These are phyloP conservation scores for Nysson spinosus DNA, from an alignment of 2,888 invertebrate genomes.

Conservation along the genomic window DNA sequence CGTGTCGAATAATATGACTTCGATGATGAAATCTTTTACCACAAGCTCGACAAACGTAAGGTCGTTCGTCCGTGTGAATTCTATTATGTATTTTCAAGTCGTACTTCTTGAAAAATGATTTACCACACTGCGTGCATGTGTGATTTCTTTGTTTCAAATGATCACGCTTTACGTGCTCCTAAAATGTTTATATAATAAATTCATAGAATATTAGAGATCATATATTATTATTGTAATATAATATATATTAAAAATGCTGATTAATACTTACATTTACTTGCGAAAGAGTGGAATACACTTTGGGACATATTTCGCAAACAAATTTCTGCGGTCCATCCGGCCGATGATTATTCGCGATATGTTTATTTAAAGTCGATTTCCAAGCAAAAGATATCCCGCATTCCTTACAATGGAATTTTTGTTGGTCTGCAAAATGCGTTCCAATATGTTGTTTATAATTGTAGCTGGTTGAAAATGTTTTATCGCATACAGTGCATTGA, in stretches of 20 bases:
- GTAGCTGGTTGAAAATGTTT: slow-evolving; percentile 70
- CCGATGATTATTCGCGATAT: slow-evolving; percentile 69
- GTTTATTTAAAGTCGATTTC: slow-evolving; percentile 76
- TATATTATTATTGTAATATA: background rate
- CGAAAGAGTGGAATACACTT: slow-evolving; percentile 69
- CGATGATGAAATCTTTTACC: slow-evolving; percentile 74
- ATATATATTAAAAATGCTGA: background rate
- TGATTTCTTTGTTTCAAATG: slow-evolving; percentile 74
- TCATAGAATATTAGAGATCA: background rate
- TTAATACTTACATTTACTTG: slow-evolving; percentile 71
- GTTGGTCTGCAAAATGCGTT: slow-evolving; percentile 71
- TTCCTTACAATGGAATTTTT: slow-evolving; percentile 71
- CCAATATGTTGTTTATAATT: slow-evolving; percentile 76
- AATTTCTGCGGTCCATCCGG: slow-evolving; percentile 69
- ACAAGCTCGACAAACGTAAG: slow-evolving; percentile 73
- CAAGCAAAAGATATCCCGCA: slow-evolving; percentile 74
- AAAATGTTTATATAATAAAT: slow-evolving; percentile 1
- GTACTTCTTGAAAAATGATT: slow-evolving; percentile 75
- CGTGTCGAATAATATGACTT: slow-evolving; percentile 75
- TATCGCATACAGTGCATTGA: slow-evolving; percentile 71
- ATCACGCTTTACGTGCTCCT: slow-evolving; percentile 75
- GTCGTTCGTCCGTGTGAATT: slow-evolving; percentile 74
- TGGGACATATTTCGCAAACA: slow-evolving; percentile 71
- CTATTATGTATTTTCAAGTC: slow-evolving; percentile 75
- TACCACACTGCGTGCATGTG: slow-evolving; percentile 70